These are phyloP conservation scores for Ornithoptera alexandrae DNA, from an alignment of 2,888 invertebrate genomes.

Conservation along the genomic window DNA sequence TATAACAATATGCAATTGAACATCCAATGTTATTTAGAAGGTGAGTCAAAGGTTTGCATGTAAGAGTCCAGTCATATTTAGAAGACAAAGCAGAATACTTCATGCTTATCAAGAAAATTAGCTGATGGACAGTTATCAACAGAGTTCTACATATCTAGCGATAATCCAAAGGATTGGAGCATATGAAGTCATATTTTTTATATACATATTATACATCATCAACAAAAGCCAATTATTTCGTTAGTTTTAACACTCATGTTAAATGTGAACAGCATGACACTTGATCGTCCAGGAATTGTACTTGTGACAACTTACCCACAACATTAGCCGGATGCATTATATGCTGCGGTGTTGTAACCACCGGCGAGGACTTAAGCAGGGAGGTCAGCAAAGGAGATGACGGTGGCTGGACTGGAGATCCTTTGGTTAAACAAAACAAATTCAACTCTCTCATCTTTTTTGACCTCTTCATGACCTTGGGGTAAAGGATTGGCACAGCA, in stretches of 20 bases:
- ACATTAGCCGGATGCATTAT: slow-evolving; percentile 66
- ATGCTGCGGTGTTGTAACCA: slow-evolving; percentile 71
- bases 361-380: slow-evolving; percentile 83
- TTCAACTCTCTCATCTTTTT: background rate
- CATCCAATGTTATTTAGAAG: too few relatives aligned
- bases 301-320: slow-evolving; percentile 51
- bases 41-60: too few relatives aligned
- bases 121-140: too few relatives aligned
- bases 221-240: background rate
- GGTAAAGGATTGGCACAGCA: background rate
- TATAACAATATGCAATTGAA: too few relatives aligned
- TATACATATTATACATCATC: too few relatives aligned
- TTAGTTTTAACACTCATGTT: background rate
- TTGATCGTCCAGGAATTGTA: background rate
- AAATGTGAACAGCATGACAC: background rate
- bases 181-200: too few relatives aligned
- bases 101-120: too few relatives aligned
- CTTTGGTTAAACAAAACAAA: slow-evolving; percentile 25
- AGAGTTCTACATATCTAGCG: too few relatives aligned
- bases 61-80: too few relatives aligned
- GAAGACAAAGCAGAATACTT: too few relatives aligned
- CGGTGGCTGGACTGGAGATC: slow-evolving; percentile 64
- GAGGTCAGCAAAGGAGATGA: slow-evolving; percentile 90
- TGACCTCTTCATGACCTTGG: background rate
- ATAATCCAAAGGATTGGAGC: too few relatives aligned